Base-by-base conservation (phyloP, 2,888 invertebrate species). In the Elegia similella region DNA sequence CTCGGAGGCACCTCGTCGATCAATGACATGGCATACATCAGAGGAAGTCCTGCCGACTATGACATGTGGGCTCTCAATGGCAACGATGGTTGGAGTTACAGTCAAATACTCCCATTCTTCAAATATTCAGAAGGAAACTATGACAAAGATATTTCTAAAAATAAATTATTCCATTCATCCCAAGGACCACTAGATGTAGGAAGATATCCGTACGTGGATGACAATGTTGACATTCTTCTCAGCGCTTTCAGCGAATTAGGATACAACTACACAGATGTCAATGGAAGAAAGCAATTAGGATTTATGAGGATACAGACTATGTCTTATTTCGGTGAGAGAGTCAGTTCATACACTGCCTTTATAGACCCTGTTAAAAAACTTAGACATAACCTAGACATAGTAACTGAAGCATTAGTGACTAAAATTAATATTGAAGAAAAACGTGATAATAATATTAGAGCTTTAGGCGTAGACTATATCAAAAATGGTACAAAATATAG, bases 61-160 rank as follows among this genome's bases (percentile, higher is more conserved):
- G 89, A 91, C 30, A 89, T 88, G 63, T 91, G 91, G 91, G 82
- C 86, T 5, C 70, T 85, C 10, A 76, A 72, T 46, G 91, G 89
- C 1, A 90, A 90, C 58, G 83, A 88, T 2, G 91, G 86, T 12
- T 91, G 91, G 91, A 80, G 81, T 56, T 91, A 76, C 62, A 79
- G 67, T 5, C 77, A 88, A 66, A 71, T 91, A 5, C 73, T 91
- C 0, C 88, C 88, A 10, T 91, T 81, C 69, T 91, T 89, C 66
- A 91, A 90, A 67, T 87, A 91, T 62, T 91, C 91, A 1, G 91
- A 91, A 76, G 88, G 89, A 61, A 91, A 90, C 66, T 90, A 88
- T 52, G 89, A 91, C 60, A 88, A 84, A 62, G 91, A 90, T 57
- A 86, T 91, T 59, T 78, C 78, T 16, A 89, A 84, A 66, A 88